Evolutionary conservation across 1,140 invertebrate species (phyloP).

Genomic region (Sitophilus oryzae): DNA sequence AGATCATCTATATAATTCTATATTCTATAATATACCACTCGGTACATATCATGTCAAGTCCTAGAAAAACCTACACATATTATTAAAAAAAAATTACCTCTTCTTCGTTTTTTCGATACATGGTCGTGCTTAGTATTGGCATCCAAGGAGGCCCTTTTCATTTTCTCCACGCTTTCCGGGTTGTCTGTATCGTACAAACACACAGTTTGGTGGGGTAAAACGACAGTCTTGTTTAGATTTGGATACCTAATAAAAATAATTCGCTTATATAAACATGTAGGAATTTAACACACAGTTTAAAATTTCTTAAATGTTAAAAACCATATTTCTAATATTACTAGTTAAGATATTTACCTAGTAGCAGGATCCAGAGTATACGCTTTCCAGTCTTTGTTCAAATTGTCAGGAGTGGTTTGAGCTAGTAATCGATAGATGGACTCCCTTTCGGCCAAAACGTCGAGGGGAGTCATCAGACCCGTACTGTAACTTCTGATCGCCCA

Average conservation of each 20-base stretch:
- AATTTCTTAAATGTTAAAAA: not conserved
- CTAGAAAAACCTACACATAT: not conserved
- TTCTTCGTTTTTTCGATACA: slow-evolving; percentile 57
- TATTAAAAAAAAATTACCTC: slow-evolving; percentile 47
- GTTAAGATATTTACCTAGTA: slow-evolving; percentile 50
- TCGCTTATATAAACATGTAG: not conserved
- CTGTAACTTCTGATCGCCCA: slow-evolving; percentile 91
- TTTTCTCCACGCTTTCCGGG: slow-evolving; percentile 45
- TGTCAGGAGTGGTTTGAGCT: slow-evolving; percentile 92
- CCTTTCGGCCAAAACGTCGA: slow-evolving; percentile 86
- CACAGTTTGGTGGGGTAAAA: slow-evolving; percentile 57
- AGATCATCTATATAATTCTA: too few species aligned
- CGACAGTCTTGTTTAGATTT: slow-evolving; percentile 53
- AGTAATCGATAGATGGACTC: slow-evolving; percentile 80
- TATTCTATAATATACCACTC: too few species aligned
- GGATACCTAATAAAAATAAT: slow-evolving; percentile 47
- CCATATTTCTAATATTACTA: not conserved
- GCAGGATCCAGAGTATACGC: slow-evolving; percentile 87
- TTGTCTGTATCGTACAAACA: slow-evolving; percentile 57
- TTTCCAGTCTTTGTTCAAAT: slow-evolving; percentile 81
- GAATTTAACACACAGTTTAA: not conserved
- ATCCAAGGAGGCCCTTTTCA: slow-evolving; percentile 39
- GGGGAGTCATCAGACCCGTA: slow-evolving; percentile 56
- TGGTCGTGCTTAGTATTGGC: slow-evolving; percentile 37
- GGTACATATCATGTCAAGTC: too few species aligned